These are phyloP conservation scores for Gyrodactylus bullatarudis DNA, from an alignment of 1,140 invertebrate genomes.

Conservation along the genomic window DNA sequence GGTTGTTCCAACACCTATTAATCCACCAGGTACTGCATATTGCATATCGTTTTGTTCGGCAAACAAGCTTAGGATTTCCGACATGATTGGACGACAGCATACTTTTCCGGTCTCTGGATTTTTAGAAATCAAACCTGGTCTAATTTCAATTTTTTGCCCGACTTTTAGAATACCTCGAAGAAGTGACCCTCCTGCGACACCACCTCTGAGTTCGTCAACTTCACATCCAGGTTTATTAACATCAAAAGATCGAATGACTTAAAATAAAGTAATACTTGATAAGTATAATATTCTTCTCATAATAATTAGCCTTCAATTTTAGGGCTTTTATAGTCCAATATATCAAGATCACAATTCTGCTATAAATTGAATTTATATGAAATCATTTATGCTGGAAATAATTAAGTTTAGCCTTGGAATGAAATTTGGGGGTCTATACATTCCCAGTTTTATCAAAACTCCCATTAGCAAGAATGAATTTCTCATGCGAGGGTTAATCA, in stretches of 20 bases:
- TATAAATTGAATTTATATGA: too few relatives aligned
- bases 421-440: too few relatives aligned
- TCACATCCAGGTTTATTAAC: conserved; percentile 98
- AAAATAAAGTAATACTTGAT: conserved; percentile 2
- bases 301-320: too few relatives aligned
- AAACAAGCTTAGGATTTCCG: conserved; percentile 77
- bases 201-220: conserved; percentile 82
- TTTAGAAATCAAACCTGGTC: conserved; percentile 73
- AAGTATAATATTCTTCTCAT: conserved; percentile 10
- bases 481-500: too few relatives aligned
- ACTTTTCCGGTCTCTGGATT: conserved; percentile 57
- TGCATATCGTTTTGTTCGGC: conserved; percentile 93
- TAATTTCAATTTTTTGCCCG: conserved; percentile 51
- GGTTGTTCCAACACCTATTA: conserved; percentile 92
- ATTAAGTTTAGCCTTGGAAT: too few relatives aligned
- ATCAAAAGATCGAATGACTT: conserved; percentile 86
- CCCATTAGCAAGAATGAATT: too few relatives aligned
- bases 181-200: conserved; percentile 89
- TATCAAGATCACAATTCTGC: too few relatives aligned
- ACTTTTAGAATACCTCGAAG: conserved; percentile 67
- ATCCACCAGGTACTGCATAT: conserved; percentile 83
- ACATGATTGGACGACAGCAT: conserved; percentile 75
- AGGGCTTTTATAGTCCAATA: too few relatives aligned
- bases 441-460: too few relatives aligned
- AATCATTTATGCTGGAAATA: too few relatives aligned